phyloP scores from a whole-genome alignment of 1,140 invertebrate genomes.

The Scaptomyza montana region DNA sequence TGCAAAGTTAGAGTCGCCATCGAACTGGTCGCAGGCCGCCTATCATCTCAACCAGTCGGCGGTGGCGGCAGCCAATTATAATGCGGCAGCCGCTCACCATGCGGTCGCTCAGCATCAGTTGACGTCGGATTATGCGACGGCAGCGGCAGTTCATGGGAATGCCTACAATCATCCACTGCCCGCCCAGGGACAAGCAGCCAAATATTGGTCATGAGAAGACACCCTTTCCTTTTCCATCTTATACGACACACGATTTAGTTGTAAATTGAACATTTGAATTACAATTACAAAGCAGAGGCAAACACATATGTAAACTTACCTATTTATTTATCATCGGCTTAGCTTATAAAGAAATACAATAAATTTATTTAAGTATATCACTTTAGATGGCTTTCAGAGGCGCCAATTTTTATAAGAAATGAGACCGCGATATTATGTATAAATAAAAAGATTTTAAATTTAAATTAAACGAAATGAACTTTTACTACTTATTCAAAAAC shows the following conservation, averaged over 20 bases:
- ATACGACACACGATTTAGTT: background rate
- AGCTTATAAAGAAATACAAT: constrained; percentile 14
- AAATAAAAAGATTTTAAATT: constrained; percentile 16
- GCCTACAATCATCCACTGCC: constrained; percentile 78
- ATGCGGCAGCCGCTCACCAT: constrained; percentile 69
- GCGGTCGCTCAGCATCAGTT: constrained; percentile 67
- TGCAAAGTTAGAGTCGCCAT: constrained; percentile 81
- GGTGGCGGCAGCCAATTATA: constrained; percentile 76
- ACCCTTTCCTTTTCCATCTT: background rate
- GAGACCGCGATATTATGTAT: constrained; percentile 45
- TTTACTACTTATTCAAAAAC: too few species aligned
- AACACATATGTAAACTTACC: constrained; percentile 38
- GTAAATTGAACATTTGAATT: constrained; percentile 44
- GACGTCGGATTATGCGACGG: constrained; percentile 74
- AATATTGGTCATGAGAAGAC: constrained; percentile 78
- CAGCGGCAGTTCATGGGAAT: constrained; percentile 71
- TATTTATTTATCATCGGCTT: constrained; percentile 52
- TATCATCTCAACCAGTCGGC: constrained; percentile 79
- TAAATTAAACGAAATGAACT: too few species aligned
- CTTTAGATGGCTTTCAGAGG: constrained; percentile 58
- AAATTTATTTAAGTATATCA: constrained; percentile 33
- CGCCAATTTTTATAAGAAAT: constrained; percentile 39
- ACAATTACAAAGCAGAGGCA: constrained; percentile 57
- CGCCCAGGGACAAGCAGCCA: constrained; percentile 72
- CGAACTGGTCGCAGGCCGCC: constrained; percentile 82